These are phyloP conservation scores for Saguinus imperator DNA, from an alignment of 2,113 vertebrate genomes.

Conservation along the genomic window DNA sequence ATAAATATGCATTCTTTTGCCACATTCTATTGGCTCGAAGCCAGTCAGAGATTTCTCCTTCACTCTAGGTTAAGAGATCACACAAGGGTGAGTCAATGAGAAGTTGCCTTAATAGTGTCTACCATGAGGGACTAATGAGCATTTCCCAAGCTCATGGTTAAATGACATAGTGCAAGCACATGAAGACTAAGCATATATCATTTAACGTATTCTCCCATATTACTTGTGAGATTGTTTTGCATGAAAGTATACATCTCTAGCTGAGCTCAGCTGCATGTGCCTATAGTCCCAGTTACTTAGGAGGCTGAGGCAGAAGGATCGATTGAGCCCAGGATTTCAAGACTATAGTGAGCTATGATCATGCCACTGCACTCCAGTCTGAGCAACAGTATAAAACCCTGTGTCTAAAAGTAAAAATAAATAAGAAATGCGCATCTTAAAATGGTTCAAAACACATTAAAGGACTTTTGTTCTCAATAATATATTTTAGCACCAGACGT, in stretches of 20 bases:
- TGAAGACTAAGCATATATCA: neutral
- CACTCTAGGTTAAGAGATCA: neutral
- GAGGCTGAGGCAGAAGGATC: no score
- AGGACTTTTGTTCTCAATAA: neutral
- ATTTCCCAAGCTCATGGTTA: neutral
- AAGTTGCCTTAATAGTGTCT: neutral
- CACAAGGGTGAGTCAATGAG: neutral
- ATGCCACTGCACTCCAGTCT: no score
- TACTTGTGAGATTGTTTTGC: neutral
- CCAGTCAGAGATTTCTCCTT: neutral
- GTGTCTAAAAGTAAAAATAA: no score
- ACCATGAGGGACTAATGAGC: neutral
- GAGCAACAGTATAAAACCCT: no score
- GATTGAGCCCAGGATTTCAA: no score
- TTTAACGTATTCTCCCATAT: neutral
- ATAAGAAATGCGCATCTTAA: neutral
- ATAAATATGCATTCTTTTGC: neutral
- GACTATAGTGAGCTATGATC: no score
- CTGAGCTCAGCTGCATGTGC: no score
- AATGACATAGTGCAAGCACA: neutral
- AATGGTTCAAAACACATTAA: neutral
- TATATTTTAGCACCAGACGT: rapidly evolving
- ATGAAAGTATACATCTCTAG: neutral
- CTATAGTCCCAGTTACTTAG: no score
- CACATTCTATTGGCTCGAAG: neutral